These are phyloP conservation scores for Cardiocondyla obscurior DNA, from an alignment of 1,140 invertebrate species.

Conservation along the genomic window DNA sequence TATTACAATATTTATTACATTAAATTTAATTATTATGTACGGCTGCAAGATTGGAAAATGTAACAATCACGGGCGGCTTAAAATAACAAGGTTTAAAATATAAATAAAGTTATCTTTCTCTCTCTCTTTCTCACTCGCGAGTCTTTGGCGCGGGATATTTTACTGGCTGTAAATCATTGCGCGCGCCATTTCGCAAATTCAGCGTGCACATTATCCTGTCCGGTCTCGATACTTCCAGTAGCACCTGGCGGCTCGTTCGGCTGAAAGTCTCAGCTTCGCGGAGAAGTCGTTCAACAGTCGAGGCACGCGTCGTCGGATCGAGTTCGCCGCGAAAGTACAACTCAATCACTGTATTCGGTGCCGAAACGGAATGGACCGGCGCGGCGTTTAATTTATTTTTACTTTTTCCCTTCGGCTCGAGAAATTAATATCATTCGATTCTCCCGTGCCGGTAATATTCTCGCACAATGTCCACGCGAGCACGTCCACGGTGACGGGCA, in stretches of 20 bases:
- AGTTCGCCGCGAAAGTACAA: background rate
- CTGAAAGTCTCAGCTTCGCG: slow-evolving; percentile 17
- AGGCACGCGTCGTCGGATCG: slow-evolving; percentile 26
- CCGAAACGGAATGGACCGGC: background rate
- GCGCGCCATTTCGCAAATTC: slow-evolving; percentile 18
- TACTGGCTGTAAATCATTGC: background rate
- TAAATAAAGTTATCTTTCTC: background rate
- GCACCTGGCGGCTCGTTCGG: slow-evolving; percentile 40
- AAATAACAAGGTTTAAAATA: background rate
- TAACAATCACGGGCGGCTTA: background rate
- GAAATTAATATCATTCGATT: slow-evolving; percentile 51
- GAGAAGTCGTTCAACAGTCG: slow-evolving; percentile 25
- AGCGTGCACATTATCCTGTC: background rate
- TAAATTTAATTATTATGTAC: background rate
- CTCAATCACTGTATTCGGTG: slow-evolving; percentile 7
- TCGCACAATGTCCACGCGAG: background rate
- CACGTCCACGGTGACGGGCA: slow-evolving; percentile 19
- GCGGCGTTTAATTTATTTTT: no score
- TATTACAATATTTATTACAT: background rate
- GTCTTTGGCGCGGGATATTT: background rate
- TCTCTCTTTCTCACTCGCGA: no score
- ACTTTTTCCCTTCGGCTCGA: no score
- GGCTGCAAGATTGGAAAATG: background rate
- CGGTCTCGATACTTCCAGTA: slow-evolving; percentile 11
- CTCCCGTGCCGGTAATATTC: background rate